Evolutionary conservation across 2,113 vertebrate species (phyloP).

Genomic region (Nanorana parkeri): DNA sequence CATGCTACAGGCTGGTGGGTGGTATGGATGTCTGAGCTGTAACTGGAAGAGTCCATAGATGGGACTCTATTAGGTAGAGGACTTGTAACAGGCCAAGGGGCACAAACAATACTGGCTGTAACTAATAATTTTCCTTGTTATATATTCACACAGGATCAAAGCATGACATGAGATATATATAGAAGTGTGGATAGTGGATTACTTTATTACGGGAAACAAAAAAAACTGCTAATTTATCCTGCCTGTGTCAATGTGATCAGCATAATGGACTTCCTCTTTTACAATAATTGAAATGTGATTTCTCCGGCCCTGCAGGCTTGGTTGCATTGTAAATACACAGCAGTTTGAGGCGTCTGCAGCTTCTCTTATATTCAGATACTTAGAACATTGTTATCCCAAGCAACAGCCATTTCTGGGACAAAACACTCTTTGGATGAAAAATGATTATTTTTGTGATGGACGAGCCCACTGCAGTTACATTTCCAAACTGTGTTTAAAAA

Average conservation of each 20-base stretch:
- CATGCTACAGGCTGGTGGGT: too few species aligned
- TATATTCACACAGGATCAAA: neutral
- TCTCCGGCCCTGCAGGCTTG: conserved; percentile 36
- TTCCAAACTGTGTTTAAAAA: too few species aligned
- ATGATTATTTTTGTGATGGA: neutral
- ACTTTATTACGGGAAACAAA: conserved; percentile 50
- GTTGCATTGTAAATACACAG: conserved; percentile 46
- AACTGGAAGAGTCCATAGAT: too few species aligned
- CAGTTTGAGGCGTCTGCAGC: conserved; percentile 33
- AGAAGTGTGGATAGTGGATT: conserved; percentile 5
- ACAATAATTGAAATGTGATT: conserved; percentile 48
- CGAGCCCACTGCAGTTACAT: neutral
- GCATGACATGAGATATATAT: neutral
- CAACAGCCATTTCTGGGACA: neutral
- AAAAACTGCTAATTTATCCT: conserved; percentile 47
- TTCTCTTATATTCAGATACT: conserved; percentile 9
- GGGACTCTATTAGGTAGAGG: too few species aligned
- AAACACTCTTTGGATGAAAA: neutral
- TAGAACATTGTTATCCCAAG: conserved; percentile 24
- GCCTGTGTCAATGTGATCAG: conserved; percentile 48
- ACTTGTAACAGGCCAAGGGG: neutral
- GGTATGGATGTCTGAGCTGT: too few species aligned
- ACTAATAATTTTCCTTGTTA: neutral
- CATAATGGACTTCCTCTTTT: conserved; percentile 50
- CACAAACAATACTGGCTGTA: neutral